Evolutionary conservation across 2,113 vertebrate genomes (phyloP), one percentile per base, ranked within the genome.

Genomic region (Melanerpes formicivorus): DNA sequence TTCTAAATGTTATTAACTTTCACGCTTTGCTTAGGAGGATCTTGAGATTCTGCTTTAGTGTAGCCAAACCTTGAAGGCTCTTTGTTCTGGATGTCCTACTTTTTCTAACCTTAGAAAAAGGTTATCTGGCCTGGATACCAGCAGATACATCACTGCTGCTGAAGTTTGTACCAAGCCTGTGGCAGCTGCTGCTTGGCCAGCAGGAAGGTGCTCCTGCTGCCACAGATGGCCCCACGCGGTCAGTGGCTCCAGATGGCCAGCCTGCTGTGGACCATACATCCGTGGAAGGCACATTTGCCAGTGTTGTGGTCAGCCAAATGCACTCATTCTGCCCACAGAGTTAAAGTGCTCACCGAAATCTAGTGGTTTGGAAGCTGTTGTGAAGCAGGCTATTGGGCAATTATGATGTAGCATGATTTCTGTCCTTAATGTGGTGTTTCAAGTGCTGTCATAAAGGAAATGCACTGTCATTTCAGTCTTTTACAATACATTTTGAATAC

Each of bases 301-400:
- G 14, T n/a, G 54, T 62, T 29, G 18, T 3, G 85, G 70, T 40
- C 70, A 32, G 73, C 87, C 80, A 84, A 26, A 37, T 1, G 34
- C 55, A 79, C 79, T 76, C 34, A 1, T 42, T 81, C 5, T 81
- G 74, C 80, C 1, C 1, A 0, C 10, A 54, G 87, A 37, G 11
- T 5, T 19, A 48, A n/a, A 5, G 74, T 1, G n/a, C 71, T n/a
- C 9, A 3, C 48, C 48, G 82, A 11, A 37, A 10, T 5, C 14
- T 11, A 3, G 15, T 9, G 78, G 17, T 18, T 16, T n/a, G 60
- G 78, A 25, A 70, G n/a, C 69, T 46, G 30, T 32, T 26, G 1
- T 1, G 3, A 17, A 26, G 50, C 26, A 9, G 42, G 26, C 6
- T 12, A 1, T 3, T 21, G 70, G 0, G 0, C 14, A 4, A 46